Evolutionary conservation across 92 coral and sea anemone species (phyloP), one percentile per base, ranked within the genome.

Genomic region (Zoanthus solanderi): DNA sequence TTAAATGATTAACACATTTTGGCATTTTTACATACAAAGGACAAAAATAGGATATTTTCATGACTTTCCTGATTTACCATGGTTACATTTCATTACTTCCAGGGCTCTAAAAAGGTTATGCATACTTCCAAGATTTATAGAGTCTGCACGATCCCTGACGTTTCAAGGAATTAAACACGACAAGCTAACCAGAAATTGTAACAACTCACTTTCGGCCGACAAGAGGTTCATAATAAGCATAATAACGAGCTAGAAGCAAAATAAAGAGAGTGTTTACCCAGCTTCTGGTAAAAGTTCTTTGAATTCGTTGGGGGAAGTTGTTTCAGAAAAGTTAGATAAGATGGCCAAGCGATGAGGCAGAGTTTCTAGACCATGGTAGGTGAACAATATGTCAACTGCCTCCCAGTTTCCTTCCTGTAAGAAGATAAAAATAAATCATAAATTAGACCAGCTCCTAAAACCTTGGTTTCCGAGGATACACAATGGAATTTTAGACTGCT

Each of bases 291-390:
- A 91, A 65, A 97, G 94, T 42, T 30, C 75, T 56, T 91, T 80
- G 83, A 95, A 97, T 65, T 92, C 95, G 56, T 91, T 94, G 23
- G 99, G 99, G 16, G 93, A 48, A 16, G 88, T 79, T 8, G 99
- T 94, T 87, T 97, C 99, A 76, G 98, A 91, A 65, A 97, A 95
- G 85, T 95, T 95, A 10, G 95, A 94, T 37, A 97, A 88, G 75
- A 97, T 94, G 23, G 99, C 98, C 67, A 97, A 92, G 61, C 95
- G 85, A 90, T 95, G 99, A n/a, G 98, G 96, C 37, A 97, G 82
- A 2, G 96, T 95, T 34, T 94, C 94, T 14, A 60, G 16, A 37
- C 99, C 98, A 66, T 97, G 99, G 84, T 92, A 95, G 3, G 99
- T 95, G 88, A 97, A 91, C 72, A 97, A 80, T 14, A 94, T 94